These are phyloP conservation scores for Habroteleia sp. DNA, from an alignment of 2,888 invertebrate species.

Conservation along the genomic window DNA sequence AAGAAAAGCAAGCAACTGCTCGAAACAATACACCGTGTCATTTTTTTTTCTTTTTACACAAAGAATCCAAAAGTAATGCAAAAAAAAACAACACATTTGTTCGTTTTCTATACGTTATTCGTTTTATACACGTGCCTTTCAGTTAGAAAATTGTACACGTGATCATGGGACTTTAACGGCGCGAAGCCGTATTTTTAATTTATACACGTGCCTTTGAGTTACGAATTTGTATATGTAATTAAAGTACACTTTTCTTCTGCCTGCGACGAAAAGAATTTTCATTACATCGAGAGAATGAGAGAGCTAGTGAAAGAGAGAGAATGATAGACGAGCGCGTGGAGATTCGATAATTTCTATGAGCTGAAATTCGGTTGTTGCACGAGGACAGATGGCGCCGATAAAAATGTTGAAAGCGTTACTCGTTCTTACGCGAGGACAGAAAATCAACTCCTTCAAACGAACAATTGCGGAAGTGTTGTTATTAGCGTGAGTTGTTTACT, in stretches of 20 bases:
- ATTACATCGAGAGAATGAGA: slow-evolving; percentile 42
- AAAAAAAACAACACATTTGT: background rate
- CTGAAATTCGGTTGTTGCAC: background rate
- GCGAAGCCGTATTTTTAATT: slow-evolving; percentile 40
- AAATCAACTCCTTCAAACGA: slow-evolving; percentile 68
- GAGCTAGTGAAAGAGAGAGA: background rate
- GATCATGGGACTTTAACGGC: slow-evolving; percentile 33
- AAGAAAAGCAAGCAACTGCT: background rate
- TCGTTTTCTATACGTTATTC: slow-evolving; percentile 35
- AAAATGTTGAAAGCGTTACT: slow-evolving; percentile 64
- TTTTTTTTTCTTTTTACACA: slow-evolving; percentile 6
- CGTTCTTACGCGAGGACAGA: background rate
- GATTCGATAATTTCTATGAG: background rate
- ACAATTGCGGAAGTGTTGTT: slow-evolving; percentile 71
- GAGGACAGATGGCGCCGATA: background rate
- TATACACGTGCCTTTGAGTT: slow-evolving; percentile 61
- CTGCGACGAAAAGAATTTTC: slow-evolving; percentile 63
- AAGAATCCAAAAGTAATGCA: background rate
- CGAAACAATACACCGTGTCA: slow-evolving; percentile 7
- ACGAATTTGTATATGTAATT: slow-evolving; percentile 54
- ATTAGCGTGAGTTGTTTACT: slow-evolving; percentile 68
- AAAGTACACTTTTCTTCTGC: slow-evolving; percentile 67
- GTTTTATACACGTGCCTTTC: slow-evolving; percentile 57
- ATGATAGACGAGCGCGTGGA: background rate
- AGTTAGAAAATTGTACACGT: slow-evolving; percentile 52